Evolutionary conservation across 2,113 vertebrate genomes (phyloP).

Genomic region (Indicator indicator): DNA sequence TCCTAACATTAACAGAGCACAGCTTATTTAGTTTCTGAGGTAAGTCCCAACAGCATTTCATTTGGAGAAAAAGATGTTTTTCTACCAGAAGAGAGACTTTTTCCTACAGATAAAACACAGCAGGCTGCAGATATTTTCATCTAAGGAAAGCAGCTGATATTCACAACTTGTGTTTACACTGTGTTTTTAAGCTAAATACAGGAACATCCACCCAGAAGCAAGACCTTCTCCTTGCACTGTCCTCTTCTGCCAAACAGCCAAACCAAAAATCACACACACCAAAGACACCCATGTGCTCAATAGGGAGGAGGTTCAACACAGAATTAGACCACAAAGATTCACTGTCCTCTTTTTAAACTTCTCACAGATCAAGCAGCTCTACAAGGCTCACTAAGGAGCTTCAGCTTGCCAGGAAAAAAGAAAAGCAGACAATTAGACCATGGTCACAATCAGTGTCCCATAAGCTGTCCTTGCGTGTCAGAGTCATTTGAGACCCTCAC

Average conservation of each 20-base stretch:
- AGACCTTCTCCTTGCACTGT: not conserved
- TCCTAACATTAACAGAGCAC: constrained; percentile 38
- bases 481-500: accelerated
- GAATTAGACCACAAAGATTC: not conserved
- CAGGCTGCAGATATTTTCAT: not conserved
- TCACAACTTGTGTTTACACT: not conserved
- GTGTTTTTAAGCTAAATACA: constrained; percentile 8
- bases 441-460: accelerated
- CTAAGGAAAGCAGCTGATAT: not conserved
- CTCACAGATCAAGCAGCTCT: not conserved
- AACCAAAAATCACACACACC: not conserved
- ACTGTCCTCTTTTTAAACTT: not conserved
- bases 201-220: not conserved
- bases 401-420: not conserved
- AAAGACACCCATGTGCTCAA: not conserved
- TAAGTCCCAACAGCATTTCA: constrained; percentile 16
- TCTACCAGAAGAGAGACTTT: not conserved
- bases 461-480: accelerated
- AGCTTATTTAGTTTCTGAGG: constrained; percentile 31
- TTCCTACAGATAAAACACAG: constrained; percentile 11
- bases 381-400: not conserved
- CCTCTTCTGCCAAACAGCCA: constrained; percentile 4
- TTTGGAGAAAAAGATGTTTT: not conserved
- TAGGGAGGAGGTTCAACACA: not conserved
- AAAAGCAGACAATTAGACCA: not conserved